Conservation (phyloP, 2,113 vertebrate species). For the Pipa parva region DNA sequence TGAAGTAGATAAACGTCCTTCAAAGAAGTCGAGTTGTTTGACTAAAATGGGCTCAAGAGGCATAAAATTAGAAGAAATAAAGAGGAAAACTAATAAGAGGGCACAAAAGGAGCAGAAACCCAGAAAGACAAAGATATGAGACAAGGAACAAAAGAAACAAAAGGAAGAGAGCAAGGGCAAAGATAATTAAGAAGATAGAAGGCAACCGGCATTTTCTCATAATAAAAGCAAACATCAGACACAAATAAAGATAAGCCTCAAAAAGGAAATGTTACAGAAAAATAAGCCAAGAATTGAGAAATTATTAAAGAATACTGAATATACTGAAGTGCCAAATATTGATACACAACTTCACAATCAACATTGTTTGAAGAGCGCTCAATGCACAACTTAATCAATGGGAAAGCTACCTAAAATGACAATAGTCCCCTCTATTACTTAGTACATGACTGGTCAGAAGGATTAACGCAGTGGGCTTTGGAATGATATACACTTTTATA, state of each 20-base stretch:
- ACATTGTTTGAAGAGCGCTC: too few species aligned
- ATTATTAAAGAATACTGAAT: too few species aligned
- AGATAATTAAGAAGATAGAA: conserved; percentile 43
- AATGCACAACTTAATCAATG: too few species aligned
- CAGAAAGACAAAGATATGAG: conserved; percentile 28
- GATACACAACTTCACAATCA: too few species aligned
- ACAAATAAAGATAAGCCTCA: conserved; percentile 30
- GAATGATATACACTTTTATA: too few species aligned
- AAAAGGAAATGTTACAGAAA: conserved; percentile 8
- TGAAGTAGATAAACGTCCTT: conserved; percentile 27
- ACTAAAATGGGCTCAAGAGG: conserved; percentile 14
- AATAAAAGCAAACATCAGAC: conserved; percentile 30
- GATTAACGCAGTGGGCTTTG: too few species aligned
- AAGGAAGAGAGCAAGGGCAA: conserved; percentile 23
- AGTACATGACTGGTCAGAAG: too few species aligned
- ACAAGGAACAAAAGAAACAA: conserved; percentile 33
- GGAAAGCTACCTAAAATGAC: too few species aligned
- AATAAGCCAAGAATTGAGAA: too few species aligned
- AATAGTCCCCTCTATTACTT: too few species aligned
- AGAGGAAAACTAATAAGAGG: conserved; percentile 37
- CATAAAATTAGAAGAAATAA: conserved; percentile 13
- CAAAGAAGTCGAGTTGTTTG: conserved; percentile 6
- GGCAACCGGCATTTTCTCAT: conserved; percentile 33
- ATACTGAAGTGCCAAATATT: too few species aligned
- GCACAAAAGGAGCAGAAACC: conserved; percentile 33